Conservation (phyloP, 2,888 invertebrate genomes). For the Acleris laterana region DNA sequence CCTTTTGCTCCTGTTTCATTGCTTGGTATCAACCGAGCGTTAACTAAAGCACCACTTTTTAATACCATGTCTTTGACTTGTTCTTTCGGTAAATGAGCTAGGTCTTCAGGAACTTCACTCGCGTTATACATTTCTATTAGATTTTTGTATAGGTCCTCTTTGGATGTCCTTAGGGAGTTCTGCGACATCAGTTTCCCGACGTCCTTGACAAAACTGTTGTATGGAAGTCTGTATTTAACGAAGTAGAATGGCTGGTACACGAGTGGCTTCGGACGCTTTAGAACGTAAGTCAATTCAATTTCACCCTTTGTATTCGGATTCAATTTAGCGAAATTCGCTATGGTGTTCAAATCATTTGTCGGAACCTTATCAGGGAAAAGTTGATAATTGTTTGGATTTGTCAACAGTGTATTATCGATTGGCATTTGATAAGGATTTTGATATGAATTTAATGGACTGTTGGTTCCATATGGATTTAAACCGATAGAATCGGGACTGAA, state of each 20-base stretch:
- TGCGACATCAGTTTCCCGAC: slow-evolving; percentile 46
- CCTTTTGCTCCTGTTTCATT: not conserved
- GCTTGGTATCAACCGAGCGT: slow-evolving; percentile 55
- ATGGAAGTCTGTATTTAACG: slow-evolving; percentile 66
- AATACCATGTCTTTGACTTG: slow-evolving; percentile 54
- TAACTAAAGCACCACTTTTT: slow-evolving; percentile 56
- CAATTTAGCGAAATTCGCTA: slow-evolving; percentile 55
- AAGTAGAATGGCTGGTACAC: slow-evolving; percentile 60
- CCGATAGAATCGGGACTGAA: too few relatives aligned
- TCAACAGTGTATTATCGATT: not conserved
- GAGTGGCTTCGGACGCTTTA: slow-evolving; percentile 56
- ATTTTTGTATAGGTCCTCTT: slow-evolving; percentile 53
- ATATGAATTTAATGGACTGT: not conserved
- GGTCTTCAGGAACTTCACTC: slow-evolving; percentile 54
- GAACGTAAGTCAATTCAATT: slow-evolving; percentile 65
- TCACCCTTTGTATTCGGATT: slow-evolving; percentile 46
- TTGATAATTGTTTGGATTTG: slow-evolving; percentile 14
- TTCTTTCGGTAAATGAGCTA: slow-evolving; percentile 51
- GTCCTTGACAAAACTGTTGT: slow-evolving; percentile 51
- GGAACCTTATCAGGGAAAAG: slow-evolving; percentile 25
- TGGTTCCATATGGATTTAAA: too few relatives aligned
- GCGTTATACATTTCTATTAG: slow-evolving; percentile 53
- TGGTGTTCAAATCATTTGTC: slow-evolving; percentile 42
- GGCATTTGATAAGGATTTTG: not conserved
- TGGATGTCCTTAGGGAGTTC: slow-evolving; percentile 49